Base-by-base conservation (phyloP, 1,140 invertebrate genomes). In the Bicyclus anynana region DNA sequence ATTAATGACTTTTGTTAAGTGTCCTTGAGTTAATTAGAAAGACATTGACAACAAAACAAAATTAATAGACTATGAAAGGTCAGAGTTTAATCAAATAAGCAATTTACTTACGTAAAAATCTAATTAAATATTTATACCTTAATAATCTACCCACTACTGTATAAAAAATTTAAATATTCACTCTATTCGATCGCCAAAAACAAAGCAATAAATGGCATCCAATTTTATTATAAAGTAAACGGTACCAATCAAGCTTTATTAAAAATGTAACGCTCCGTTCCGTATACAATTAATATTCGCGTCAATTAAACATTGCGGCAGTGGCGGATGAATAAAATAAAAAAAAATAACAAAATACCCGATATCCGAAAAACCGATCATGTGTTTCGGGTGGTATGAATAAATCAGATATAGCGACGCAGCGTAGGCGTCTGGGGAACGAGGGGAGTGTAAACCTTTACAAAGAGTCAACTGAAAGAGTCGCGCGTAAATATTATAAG, bases 371-470 rank as follows among this genome's bases (percentile, higher is more conserved):
- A 85, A 84, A 79, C 69, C 72, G 76, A 80, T 81, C 78, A 83
- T 83, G 74, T 81, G 78, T 82, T 78, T 78, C 73, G 76, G 84
- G 76, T 78, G 79, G 72, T 81, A 80, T 86, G 77, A 84, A 87
- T 87, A 84, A 87, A 87, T 87, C 77, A 87, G 84, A 80, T 74
- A 77, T 80, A 80, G 76, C 71, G 74, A 61, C 68, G 74, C 62
- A 74, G 70, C 72, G 73, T 72, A 74, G 76, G 76, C 77, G 81
- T 75, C 72, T 65, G 58, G 73, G 74, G 77, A 74, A 51, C 54
- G 68, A 67, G 77, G 63, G 67, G 57, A 74, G 72, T 82, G 77
- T 87, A 77, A 84, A 82, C 74, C 77, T 80, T 74, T 77, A 73
- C 65, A 79, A 80, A 81, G 74, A 76, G 77, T 75, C 65, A 77